Percentiles rank a stretch among this genome's conserved stretches.
Conservation (phyloP, 2,888 invertebrate genomes). For the Xestia c-nigrum region DNA sequence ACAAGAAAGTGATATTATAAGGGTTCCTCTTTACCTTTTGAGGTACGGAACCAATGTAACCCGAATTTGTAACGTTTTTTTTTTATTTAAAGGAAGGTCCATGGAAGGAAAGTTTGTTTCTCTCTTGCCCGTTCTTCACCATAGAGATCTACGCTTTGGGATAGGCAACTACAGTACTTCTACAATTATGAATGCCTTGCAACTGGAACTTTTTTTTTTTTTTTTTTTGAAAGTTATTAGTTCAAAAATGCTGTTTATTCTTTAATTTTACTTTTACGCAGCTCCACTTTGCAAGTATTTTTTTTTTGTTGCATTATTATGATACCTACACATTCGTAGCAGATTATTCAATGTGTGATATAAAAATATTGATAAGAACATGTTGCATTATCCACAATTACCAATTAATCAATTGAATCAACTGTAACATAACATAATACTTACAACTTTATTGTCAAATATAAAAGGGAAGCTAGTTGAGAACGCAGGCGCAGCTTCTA, state of each 20-base stretch:
- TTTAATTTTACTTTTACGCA: not conserved
- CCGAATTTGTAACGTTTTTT: no score
- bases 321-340: not conserved
- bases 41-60: no score
- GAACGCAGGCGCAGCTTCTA: conserved; percentile 98
- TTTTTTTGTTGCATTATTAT: not conserved
- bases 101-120: no score
- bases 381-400: not conserved
- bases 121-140: no score
- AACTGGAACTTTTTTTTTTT: not conserved
- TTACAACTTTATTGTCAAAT: conserved; percentile 94
- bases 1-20: no score
- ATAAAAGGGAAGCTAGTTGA: conserved; percentile 97
- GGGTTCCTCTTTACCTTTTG: no score
- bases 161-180: no score
- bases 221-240: not conserved
- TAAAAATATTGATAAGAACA: not conserved
- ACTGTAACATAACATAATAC: conserved; percentile 63
- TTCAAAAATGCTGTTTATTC: not conserved
- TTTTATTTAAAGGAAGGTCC: no score
- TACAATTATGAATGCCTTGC: not conserved
- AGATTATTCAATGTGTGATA: not conserved
- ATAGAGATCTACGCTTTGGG: no score
- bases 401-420: not conserved
- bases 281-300: no score